phyloP scores from a whole-genome alignment of 2,888 invertebrate genomes.

The Cataglyphis albicans region DNA sequence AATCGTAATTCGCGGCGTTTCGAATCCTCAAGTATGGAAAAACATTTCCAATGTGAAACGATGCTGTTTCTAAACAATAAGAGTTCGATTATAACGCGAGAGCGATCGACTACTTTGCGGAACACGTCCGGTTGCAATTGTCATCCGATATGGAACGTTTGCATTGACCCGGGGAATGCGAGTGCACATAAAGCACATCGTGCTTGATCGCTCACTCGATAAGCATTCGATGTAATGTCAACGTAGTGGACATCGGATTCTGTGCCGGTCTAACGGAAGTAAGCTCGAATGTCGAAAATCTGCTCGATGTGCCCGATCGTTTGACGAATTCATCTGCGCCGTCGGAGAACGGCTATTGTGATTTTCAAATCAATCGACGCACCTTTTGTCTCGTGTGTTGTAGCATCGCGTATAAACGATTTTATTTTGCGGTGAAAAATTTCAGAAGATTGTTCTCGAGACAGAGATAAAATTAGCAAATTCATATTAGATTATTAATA shows the following conservation, averaged over 20 bases:
- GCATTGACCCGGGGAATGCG: conserved; percentile 45
- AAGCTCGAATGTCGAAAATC: conserved; percentile 51
- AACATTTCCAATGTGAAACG: background rate
- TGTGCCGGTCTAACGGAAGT: conserved; percentile 17
- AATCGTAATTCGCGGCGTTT: background rate
- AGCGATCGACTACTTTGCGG: background rate
- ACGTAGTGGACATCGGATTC: conserved; percentile 11
- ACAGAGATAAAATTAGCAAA: background rate
- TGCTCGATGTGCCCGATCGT: conserved; percentile 7
- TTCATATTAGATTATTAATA: background rate
- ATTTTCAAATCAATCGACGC: conserved; percentile 26
- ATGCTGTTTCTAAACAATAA: conserved; percentile 25
- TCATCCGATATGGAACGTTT: conserved; percentile 5
- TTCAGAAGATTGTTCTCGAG: background rate
- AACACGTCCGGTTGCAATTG: conserved; percentile 32
- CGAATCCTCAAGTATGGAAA: background rate
- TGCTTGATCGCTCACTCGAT: conserved; percentile 38
- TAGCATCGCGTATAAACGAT: conserved; percentile 12
- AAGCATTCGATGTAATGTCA: conserved; percentile 30
- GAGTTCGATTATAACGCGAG: conserved; percentile 17
- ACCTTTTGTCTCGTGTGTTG: background rate
- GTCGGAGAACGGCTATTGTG: conserved; percentile 22
- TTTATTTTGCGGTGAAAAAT: background rate
- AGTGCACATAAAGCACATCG: conserved; percentile 29
- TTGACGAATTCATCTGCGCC: conserved; percentile 5